Evolutionary conservation across 2,888 invertebrate genomes (phyloP).

Genomic region (Ophion slaviceki): DNA sequence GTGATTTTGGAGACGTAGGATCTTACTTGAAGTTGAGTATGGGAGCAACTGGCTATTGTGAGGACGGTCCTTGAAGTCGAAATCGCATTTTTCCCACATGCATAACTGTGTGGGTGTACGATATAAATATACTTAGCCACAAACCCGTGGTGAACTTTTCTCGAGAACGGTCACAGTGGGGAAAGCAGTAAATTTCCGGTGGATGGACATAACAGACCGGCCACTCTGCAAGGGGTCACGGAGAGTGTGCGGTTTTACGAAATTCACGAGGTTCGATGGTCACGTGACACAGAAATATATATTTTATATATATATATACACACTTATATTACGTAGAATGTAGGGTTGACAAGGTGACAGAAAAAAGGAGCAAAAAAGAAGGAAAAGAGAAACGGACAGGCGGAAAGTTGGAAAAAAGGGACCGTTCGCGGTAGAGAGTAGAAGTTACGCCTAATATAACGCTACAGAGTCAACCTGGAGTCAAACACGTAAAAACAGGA

Average conservation of each 20-base stretch:
- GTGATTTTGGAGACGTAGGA: neutral
- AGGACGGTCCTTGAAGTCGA: neutral
- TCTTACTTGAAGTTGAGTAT: neutral
- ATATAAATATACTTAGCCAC: neutral
- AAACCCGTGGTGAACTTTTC: conserved; percentile 50
- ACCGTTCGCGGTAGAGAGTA: conserved; percentile 71
- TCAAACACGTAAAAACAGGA: conserved; percentile 80
- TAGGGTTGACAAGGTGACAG: conserved; percentile 16
- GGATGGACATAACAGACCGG: conserved; percentile 50
- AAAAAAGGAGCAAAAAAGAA: conserved; percentile 23
- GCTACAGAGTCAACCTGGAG: conserved; percentile 74
- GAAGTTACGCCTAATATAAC: conserved; percentile 78
- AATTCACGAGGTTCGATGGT: conserved; percentile 49
- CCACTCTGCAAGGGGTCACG: conserved; percentile 43
- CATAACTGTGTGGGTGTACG: neutral
- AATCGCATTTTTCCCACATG: neutral
- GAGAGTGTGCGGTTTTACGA: conserved; percentile 54
- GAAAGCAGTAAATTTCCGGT: conserved; percentile 57
- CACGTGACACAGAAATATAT: conserved; percentile 24
- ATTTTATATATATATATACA: neutral
- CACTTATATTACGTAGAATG: conserved; percentile 5
- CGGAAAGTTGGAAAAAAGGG: conserved; percentile 73
- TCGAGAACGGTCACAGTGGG: conserved; percentile 35
- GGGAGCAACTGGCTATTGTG: neutral
- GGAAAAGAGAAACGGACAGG: conserved; percentile 16